Base-by-base conservation (phyloP, 2,888 invertebrate species). In the Metallyticus violacea region DNA sequence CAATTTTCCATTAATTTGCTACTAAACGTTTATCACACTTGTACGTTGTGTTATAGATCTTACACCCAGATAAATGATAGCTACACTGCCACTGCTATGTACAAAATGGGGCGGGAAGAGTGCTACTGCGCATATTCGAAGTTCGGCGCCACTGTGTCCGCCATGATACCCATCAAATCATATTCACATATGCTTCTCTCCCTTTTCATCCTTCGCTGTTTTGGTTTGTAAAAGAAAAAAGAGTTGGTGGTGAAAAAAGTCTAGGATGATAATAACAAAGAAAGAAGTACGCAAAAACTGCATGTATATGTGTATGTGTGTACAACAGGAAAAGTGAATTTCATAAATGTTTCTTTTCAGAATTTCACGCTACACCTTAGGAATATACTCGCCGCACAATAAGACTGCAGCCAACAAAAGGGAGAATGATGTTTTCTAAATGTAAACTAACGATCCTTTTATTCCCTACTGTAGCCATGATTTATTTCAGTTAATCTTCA, bases 321-420 rank as follows among this genome's bases (percentile, higher is more conserved):
- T n/a, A n/a, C 15, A 62, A 62, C 84, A 85, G 79, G 86, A 86
- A 86, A 86, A 86, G 79, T 85, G 86, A 86, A 86, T 86, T 86
- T 86, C 84, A 85, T 80, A 85, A 86, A 86, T 80, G 83, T 86
- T 86, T 86, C 85, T 80, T 62, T 62, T 15, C 40, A 15, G 15
- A 22, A 62, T 62, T 62, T 77, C 25, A 30, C 25, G 25, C n/a
- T 15, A 28, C 80, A 80, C 29, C 28, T 79, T 80, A 28, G 15
- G 5, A 28, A n/a, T 25, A 15, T 29, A 15, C 80, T 80, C 81
- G 5, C 25, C 25, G 9, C 22, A 25, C 29, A 26, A 40, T 81
- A 27, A 7, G 27, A 80, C 28, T n/a, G 9, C 79, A 26, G 29
- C 26, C 79, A 62, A 62, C 40, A 62, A 62, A 62, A 1, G 15